These are phyloP conservation scores for Synaphobranchus kaupii DNA, from an alignment of 2,797 vertebrate species.

Conservation along the genomic window DNA sequence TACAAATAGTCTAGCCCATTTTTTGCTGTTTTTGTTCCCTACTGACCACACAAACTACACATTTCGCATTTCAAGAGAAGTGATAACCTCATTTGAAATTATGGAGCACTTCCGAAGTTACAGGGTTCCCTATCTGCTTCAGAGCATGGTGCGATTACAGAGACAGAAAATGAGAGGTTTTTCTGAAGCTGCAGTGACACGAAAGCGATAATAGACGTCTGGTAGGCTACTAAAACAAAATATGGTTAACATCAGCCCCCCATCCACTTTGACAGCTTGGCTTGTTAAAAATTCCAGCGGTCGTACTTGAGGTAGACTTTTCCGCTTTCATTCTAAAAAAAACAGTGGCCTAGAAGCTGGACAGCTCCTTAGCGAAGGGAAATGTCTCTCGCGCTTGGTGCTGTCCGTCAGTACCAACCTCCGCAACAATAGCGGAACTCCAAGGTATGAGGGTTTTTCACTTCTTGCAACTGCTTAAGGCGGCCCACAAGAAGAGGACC, in stretches of 20 bases:
- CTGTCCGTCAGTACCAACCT: slow-evolving; percentile 33
- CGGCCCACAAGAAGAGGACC: too few relatives aligned
- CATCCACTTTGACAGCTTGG: too few relatives aligned
- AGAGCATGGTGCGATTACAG: too few relatives aligned
- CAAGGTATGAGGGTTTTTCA: not conserved
- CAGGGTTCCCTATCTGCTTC: not conserved
- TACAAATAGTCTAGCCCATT: not conserved
- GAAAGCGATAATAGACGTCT: slow-evolving; percentile 20
- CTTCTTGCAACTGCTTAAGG: too few relatives aligned
- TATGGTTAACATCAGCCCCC: not conserved
- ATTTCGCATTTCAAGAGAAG: not conserved
- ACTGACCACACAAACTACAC: not conserved
- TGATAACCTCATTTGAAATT: not conserved
- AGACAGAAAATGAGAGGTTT: not conserved
- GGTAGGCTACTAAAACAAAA: not conserved
- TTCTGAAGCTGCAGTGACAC: not conserved
- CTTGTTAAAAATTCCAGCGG: not conserved
- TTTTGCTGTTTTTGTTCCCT: not conserved
- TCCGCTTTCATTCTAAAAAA: not conserved
- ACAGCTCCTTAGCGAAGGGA: not conserved
- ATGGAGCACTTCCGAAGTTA: not conserved
- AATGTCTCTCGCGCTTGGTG: not conserved
- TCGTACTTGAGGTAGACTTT: not conserved
- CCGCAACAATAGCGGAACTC: not conserved
- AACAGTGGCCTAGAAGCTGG: not conserved